A percentile compares a stretch with the other conserved stretches of the same genome.
phyloP scores from a whole-genome alignment of 2,797 vertebrate species.

The Lepilemur septentrionalis region DNA sequence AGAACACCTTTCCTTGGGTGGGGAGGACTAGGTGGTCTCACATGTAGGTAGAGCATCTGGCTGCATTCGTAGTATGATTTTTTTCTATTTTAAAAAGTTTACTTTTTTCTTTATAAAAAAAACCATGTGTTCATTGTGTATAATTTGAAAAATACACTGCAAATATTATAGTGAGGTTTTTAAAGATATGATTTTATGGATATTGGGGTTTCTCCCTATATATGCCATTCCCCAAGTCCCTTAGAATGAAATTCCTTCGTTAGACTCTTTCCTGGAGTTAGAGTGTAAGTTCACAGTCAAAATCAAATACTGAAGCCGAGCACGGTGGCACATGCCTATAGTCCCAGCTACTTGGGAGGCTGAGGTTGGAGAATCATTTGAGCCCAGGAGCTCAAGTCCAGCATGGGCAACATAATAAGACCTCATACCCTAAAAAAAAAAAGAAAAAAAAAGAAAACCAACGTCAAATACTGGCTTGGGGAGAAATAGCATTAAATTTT shows the following conservation, averaged over 20 bases:
- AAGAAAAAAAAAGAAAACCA: neutral
- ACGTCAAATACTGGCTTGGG: neutral
- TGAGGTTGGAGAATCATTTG: neutral
- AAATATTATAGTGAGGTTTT: neutral
- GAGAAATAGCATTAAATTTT: neutral
- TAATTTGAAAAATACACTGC: neutral
- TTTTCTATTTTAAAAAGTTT: constrained; percentile 29
- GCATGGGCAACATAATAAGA: neutral
- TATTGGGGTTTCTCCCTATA: neutral
- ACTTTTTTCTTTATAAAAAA: constrained; percentile 18
- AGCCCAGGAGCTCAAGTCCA: neutral
- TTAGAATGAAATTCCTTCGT: neutral
- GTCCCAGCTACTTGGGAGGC: neutral
- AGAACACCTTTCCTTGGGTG: neutral
- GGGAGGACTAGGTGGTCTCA: neutral
- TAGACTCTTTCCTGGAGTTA: neutral
- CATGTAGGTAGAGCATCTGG: neutral
- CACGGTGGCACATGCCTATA: neutral
- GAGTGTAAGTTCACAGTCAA: neutral
- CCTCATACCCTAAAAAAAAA: neutral
- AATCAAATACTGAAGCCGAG: neutral
- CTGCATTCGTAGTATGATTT: neutral
- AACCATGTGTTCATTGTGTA: neutral
- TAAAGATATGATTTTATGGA: neutral
- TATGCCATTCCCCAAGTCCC: neutral